Percentiles rank a stretch among this genome's conserved stretches.
Evolutionary conservation across 2,888 invertebrate genomes (phyloP).

Genomic region (Yponomeuta sedellus): DNA sequence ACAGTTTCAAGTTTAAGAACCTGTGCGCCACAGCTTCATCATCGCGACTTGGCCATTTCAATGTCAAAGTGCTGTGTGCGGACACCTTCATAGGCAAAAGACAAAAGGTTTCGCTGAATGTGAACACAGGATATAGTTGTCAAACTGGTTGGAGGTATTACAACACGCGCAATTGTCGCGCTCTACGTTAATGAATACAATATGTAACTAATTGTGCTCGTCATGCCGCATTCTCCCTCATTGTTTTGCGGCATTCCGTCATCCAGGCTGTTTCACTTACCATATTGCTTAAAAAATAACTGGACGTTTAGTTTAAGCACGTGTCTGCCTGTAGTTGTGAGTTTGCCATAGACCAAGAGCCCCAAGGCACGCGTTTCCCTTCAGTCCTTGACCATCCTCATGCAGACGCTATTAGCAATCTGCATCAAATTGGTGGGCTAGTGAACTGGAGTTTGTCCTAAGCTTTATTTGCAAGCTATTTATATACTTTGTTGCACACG

Average conservation of each 20-base stretch:
- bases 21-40: not conserved
- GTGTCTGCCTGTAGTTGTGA: no score
- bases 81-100: not conserved
- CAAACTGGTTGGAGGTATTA: not conserved
- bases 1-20: no score
- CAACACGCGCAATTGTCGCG: not conserved
- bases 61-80: not conserved
- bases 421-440: no score
- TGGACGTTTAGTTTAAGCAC: no score
- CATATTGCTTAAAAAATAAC: not conserved
- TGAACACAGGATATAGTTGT: not conserved
- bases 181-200: not conserved
- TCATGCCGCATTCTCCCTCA: conserved; percentile 40
- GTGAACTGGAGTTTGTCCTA: no score
- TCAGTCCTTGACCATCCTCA: no score
- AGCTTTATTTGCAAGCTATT: no score
- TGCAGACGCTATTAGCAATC: no score
- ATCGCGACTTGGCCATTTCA: not conserved
- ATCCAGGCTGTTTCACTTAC: not conserved
- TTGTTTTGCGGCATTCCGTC: conserved; percentile 29
- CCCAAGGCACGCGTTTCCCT: no score
- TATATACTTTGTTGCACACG: no score
- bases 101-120: not conserved
- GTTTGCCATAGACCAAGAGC: no score
- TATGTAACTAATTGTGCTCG: conserved; percentile 41